Base-by-base conservation (phyloP, 2,888 invertebrate genomes). In the Halictus quadricinctus region DNA sequence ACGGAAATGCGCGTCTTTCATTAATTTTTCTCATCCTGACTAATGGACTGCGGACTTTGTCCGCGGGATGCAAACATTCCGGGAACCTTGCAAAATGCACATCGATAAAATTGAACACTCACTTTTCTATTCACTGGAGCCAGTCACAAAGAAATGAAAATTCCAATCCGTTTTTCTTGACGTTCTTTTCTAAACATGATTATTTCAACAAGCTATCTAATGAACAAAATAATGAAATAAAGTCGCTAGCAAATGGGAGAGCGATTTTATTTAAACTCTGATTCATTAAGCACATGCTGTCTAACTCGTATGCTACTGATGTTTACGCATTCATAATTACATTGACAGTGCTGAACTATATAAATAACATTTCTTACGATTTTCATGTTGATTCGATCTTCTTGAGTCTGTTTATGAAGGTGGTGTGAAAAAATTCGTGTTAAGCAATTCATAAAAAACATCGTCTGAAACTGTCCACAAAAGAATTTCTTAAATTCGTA, bases 31-130 rank as follows among this genome's bases (percentile, higher is more conserved):
- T 60, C 60, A 60, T 60, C 60, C 60, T 29, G 60, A 60, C 25
- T 60, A 60, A 60, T 60, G 60, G 60, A 60, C 60, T 60, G 60
- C 60, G 29, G 60, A 60, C 60, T 15, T 60, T 60, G 60, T 60
- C 13, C 60, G 60, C 1, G n/a, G 12, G 60, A 13, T 60, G 60
- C 25, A 25, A 60, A 60, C 13, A 13, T 60, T 25, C 25, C 5
- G 13, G 1, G 25, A 25, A 13, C 60, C 25, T 60, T 25, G 25
- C n/a, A 60, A 60, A 25, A 13, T 60, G 5, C 60, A 25, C 60
- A 60, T 25, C 13, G 60, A 60, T 5, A 25, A 60, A 25, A 60
- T 60, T 10, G 12, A 60, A 60, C 25, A 25, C 25, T 25, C n/a
- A 60, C 13, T 13, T 12, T 25, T 60, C 60, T 25, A 54, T 54